Evolutionary conservation across 2,888 invertebrate species (phyloP), one percentile per base, ranked within the genome.

Genomic region (Eilema sororculum): DNA sequence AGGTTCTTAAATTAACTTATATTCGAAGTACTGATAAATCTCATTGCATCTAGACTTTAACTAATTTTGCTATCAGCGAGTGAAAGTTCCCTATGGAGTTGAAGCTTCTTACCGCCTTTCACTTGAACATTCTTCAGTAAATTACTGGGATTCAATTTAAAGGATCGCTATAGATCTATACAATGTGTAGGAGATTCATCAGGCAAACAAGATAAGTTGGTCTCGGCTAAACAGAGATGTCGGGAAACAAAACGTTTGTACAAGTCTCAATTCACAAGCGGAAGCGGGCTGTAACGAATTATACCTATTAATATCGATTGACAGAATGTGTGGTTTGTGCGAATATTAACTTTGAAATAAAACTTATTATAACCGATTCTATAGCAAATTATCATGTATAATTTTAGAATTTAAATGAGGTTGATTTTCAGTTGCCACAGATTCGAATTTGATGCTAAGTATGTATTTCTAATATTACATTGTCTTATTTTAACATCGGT

Each of bases 151-250:
- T 80, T 77, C 71, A 81, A 84, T 78, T 68, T 72, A 75, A 82
- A 77, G 73, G 78, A 79, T 78, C 62, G 65, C 59, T 70, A 67
- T 57, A 59, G n/a, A 66, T 66, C 41, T 78, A 62, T 75, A 76
- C 74, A 79, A 77, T 80, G 83, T 80, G 79, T 80, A 78, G 78
- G 77, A 83, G 77, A 87, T 86, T 82, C 82, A 83, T 85, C 82
- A 83, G 78, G 69, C 78, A 80, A 65, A 58, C 84, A 83, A 86
- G 87, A 84, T 86, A 85, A 84, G 81, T 83, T 76, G 72, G 77
- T 75, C 74, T 74, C 63, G 65, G 65, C 77, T 74, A 78, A 80
- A 83, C 80, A 78, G 76, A 82, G 84, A 83, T 68, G 76, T 82
- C 63, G 69, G 77, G 76, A 76, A 76, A 77, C 77, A 79, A 76